These are phyloP conservation scores for Conus ventricosus DNA, from an alignment of 1,140 invertebrate species.

Conservation along the genomic window DNA sequence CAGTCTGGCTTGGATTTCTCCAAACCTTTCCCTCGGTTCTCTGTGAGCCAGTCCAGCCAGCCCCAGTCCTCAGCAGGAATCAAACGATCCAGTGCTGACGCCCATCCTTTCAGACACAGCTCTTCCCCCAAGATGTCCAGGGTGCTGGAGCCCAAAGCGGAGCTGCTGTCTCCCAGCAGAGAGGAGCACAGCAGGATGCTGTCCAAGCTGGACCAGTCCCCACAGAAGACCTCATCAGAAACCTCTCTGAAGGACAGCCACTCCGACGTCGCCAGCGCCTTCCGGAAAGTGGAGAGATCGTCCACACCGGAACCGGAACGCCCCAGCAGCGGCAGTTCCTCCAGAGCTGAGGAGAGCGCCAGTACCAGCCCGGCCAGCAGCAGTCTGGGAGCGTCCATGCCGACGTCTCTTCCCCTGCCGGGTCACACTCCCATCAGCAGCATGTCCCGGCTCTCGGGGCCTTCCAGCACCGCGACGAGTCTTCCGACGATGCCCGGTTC, in stretches of 20 bases:
- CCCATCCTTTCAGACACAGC: background rate
- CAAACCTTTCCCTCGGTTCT: constrained; percentile 17
- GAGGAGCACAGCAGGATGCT: constrained; percentile 13
- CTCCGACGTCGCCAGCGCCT: constrained; percentile 60
- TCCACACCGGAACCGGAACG: constrained; percentile 17
- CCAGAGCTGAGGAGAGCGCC: constrained; percentile 27
- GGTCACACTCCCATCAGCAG: constrained; percentile 28
- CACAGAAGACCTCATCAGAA: constrained; percentile 5
- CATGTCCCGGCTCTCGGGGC: background rate
- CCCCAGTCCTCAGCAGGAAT: background rate
- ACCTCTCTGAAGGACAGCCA: constrained; percentile 8
- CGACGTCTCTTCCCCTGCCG: constrained; percentile 35
- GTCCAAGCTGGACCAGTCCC: constrained; percentile 17
- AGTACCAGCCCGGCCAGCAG: constrained; percentile 31
- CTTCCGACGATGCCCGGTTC: constrained; percentile 23
- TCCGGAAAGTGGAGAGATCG: constrained; percentile 67
- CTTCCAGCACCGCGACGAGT: constrained; percentile 3
- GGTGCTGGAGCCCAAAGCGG: constrained; percentile 20
- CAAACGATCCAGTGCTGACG: background rate
- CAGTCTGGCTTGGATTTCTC: background rate
- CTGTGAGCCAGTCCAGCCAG: background rate
- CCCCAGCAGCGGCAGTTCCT: constrained; percentile 22
- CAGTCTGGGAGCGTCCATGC: constrained; percentile 23
- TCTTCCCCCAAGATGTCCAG: constrained; percentile 6
- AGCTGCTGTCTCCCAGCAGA: constrained; percentile 11